Percentiles rank a stretch among this genome's conserved stretches.
phyloP scores from a whole-genome alignment of 2,888 invertebrate genomes.

The Andrena bucephala region DNA sequence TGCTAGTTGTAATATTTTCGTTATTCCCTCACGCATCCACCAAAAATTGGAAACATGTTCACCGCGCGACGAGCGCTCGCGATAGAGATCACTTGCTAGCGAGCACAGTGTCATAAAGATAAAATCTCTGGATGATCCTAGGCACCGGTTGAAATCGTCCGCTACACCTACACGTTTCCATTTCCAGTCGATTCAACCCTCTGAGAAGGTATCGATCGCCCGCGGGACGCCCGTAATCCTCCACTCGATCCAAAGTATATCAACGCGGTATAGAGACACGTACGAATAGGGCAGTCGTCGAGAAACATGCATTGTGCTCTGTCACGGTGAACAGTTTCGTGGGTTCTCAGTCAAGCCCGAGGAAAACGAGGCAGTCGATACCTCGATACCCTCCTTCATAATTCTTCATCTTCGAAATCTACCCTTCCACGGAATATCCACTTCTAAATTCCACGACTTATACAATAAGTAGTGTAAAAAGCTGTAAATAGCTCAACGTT shows the following conservation, averaged over 20 bases:
- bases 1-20: too few relatives aligned
- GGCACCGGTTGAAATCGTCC: slow-evolving; percentile 42
- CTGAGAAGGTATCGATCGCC: slow-evolving; percentile 60
- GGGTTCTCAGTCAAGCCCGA: slow-evolving; percentile 29
- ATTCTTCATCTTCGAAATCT: neutral
- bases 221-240: slow-evolving; percentile 57
- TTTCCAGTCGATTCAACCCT: slow-evolving; percentile 52
- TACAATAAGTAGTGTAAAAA: neutral
- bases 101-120: slow-evolving; percentile 29
- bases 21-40: too few relatives aligned
- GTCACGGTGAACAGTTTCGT: slow-evolving; percentile 38
- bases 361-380: slow-evolving; percentile 4
- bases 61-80: neutral
- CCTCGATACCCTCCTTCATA: neutral
- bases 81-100: slow-evolving; percentile 22
- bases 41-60: neutral
- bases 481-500: neutral
- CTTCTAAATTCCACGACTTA: neutral
- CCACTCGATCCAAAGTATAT: slow-evolving; percentile 49
- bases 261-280: slow-evolving; percentile 21
- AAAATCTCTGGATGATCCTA: slow-evolving; percentile 28
- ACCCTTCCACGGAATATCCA: neutral
- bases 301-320: slow-evolving; percentile 32
- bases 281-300: slow-evolving; percentile 23
- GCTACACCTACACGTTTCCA: slow-evolving; percentile 44